Evolutionary conservation across 2,797 vertebrate genomes (phyloP).

Genomic region (Neosilurus mollespiculum): DNA sequence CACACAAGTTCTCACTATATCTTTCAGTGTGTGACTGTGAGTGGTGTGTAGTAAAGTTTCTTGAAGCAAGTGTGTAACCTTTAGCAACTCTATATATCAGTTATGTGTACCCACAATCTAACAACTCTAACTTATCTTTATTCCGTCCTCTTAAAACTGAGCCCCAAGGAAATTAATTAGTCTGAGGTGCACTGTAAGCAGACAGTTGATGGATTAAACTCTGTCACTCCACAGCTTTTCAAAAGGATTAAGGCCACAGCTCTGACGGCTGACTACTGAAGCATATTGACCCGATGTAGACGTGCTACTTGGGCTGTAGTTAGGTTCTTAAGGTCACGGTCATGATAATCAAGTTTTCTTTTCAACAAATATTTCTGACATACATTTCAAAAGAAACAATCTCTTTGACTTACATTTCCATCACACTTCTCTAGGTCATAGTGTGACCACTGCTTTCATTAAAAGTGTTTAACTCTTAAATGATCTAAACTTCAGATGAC

Average conservation of each 20-base stretch:
- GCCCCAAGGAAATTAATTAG: constrained; percentile 1
- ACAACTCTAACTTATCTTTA: not conserved
- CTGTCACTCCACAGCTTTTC: constrained; percentile 7
- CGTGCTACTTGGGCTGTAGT: not conserved
- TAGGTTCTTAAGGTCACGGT: not conserved
- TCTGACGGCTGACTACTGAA: constrained; percentile 6
- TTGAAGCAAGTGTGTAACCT: not conserved
- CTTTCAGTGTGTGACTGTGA: not conserved
- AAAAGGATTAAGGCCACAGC: constrained; percentile 28
- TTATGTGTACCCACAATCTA: not conserved
- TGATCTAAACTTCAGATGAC: not conserved
- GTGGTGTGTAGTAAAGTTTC: not conserved
- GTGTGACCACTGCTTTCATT: not conserved
- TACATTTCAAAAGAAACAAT: not conserved
- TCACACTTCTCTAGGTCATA: not conserved
- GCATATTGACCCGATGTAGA: not conserved
- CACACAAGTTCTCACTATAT: not conserved
- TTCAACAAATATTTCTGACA: not conserved
- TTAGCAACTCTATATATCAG: not conserved
- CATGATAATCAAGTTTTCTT: not conserved
- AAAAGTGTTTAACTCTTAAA: not conserved
- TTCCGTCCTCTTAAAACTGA: not conserved
- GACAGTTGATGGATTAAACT: constrained; percentile 24
- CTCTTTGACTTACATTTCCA: not conserved
- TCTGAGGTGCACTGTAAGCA: not conserved